A percentile compares a stretch with the other conserved stretches of the same genome.
Evolutionary conservation across 2,888 invertebrate species (phyloP).

Genomic region (Pterostichus madidus): DNA sequence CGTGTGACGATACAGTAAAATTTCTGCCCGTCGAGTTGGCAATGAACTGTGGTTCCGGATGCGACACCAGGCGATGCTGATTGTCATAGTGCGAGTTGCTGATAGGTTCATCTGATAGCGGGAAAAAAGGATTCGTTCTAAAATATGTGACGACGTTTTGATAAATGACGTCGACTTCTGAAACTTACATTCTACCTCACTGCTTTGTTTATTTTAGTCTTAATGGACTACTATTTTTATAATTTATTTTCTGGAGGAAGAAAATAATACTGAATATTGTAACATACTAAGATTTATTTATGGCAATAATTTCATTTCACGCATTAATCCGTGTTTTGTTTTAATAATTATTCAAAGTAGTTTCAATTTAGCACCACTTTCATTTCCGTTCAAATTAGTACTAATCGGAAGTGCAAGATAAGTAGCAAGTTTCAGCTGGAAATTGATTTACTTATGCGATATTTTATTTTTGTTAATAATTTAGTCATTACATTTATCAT

Average conservation of each 20-base stretch:
- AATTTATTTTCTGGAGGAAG: constrained; percentile 11
- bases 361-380: too few species aligned
- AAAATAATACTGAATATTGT: too few species aligned
- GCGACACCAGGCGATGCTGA: constrained; percentile 22
- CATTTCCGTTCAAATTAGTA: too few species aligned
- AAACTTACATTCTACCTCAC: constrained; percentile 18
- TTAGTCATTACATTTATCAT: too few species aligned
- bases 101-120: constrained; percentile 39
- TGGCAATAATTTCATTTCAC: too few species aligned
- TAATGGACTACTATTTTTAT: constrained; percentile 26
- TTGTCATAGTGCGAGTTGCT: constrained; percentile 10
- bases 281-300: too few species aligned
- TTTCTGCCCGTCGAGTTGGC: constrained; percentile 39
- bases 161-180: neutral
- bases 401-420: too few species aligned
- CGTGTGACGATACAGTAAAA: constrained; percentile 55
- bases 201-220: constrained; percentile 18
- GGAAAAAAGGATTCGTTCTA: neutral
- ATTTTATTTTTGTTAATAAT: too few species aligned
- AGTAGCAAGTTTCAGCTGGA: too few species aligned
- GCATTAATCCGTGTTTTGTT: too few species aligned
- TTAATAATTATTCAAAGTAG: too few species aligned
- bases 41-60: constrained; percentile 16
- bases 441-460: too few species aligned
- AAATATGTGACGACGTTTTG: constrained; percentile 22